Evolutionary conservation across 2,888 invertebrate species (phyloP).

Genomic region (Iselma pallidipennis): DNA sequence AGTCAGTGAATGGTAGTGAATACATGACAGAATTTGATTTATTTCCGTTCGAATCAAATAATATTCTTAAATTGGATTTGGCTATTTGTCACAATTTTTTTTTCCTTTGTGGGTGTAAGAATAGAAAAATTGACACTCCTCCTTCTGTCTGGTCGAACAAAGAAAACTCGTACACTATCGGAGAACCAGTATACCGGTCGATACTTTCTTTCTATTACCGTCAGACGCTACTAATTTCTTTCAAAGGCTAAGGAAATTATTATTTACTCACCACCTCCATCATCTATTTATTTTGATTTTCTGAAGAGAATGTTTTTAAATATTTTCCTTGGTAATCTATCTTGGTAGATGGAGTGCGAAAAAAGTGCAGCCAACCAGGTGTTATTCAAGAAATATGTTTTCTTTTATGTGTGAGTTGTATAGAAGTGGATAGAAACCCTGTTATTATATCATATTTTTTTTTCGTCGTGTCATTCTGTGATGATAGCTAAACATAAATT

Average conservation of each 20-base stretch:
- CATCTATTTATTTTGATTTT: no score
- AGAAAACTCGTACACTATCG: not conserved
- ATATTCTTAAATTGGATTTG: not conserved
- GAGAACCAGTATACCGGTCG: not conserved
- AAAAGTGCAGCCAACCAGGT: conserved; percentile 17
- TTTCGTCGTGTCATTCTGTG: conserved; percentile 4
- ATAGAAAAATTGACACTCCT: not conserved
- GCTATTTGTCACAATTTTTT: not conserved
- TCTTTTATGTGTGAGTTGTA: conserved; percentile 11
- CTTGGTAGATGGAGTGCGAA: conserved; percentile 16
- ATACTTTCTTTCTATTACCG: not conserved
- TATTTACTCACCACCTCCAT: not conserved
- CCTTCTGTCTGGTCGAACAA: not conserved
- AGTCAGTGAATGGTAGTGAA: conserved; percentile 2
- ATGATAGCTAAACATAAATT: conserved; percentile 10
- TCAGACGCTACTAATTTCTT: not conserved
- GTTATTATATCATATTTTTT: conserved; percentile 4
- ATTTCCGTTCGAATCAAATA: not conserved
- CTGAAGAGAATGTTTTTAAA: no score
- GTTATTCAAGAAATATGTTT: conserved; percentile 27
- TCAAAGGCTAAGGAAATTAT: not conserved
- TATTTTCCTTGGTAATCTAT: conserved; percentile 22
- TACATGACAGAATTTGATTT: not conserved
- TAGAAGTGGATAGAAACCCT: conserved; percentile 4
- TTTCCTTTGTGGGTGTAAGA: not conserved